A percentile compares a stretch with the other conserved stretches of the same genome.
Conservation (phyloP, 2,113 vertebrate genomes). For the Ia io region DNA sequence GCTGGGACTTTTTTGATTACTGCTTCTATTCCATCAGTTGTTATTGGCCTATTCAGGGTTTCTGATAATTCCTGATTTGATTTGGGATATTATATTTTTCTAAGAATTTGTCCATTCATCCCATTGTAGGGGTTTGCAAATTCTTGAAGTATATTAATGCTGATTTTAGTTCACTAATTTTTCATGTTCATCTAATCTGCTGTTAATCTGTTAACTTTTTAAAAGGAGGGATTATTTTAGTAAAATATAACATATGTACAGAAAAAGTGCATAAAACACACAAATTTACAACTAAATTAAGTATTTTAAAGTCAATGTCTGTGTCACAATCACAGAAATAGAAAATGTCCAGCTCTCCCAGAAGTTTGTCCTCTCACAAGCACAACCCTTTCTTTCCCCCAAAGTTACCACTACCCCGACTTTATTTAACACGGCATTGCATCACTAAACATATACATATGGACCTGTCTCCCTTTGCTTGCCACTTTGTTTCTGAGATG, state of each 20-base stretch:
- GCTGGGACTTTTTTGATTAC: no score
- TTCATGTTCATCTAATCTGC: not conserved
- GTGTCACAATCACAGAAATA: not conserved
- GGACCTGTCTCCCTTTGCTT: not conserved
- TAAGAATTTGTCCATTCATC: no score
- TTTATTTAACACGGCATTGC: not conserved
- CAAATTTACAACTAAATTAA: not conserved
- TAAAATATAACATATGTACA: not conserved
- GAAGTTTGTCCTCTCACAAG: not conserved
- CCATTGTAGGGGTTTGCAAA: not conserved
- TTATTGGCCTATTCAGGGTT: no score
- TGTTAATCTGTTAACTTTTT: not conserved
- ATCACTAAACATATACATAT: not conserved
- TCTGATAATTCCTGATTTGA: no score
- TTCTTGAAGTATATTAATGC: not conserved
- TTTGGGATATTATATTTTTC: no score
- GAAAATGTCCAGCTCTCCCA: not conserved
- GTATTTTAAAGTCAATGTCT: not conserved
- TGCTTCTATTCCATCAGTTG: no score
- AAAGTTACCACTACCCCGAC: not conserved
- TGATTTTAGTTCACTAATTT: not conserved
- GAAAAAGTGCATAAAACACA: not conserved
- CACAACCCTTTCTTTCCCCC: not conserved
- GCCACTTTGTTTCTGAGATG: not conserved
- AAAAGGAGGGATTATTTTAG: not conserved